phyloP scores from a whole-genome alignment of 2,113 vertebrate species.

The Alaudala cheleensis region DNA sequence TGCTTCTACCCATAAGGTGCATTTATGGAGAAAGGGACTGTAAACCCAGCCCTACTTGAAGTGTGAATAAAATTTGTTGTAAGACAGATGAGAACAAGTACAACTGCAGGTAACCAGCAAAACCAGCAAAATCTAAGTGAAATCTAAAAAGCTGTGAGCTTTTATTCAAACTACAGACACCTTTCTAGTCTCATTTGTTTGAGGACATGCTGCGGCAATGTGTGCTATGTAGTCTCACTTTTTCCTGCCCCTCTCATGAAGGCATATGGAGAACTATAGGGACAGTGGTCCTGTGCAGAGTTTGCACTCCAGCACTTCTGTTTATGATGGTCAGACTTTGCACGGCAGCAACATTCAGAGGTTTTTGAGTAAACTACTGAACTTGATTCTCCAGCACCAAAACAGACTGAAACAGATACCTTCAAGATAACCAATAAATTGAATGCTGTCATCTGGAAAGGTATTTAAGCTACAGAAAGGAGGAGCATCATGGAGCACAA shows the following conservation, averaged over 20 bases:
- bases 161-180: not conserved
- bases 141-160: not conserved
- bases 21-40: not conserved
- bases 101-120: not conserved
- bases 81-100: not conserved
- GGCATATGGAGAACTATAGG: not conserved
- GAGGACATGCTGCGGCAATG: not conserved
- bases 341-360: not conserved
- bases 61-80: not conserved
- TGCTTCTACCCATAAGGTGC: not conserved
- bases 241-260: not conserved
- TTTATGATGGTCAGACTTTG: not conserved
- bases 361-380: not conserved
- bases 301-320: not conserved
- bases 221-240: not conserved
- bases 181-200: not conserved
- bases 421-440: not conserved
- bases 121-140: not conserved
- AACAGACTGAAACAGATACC: not conserved
- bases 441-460: not conserved
- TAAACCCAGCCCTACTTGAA: not conserved
- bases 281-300: not conserved
- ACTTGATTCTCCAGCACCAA: not conserved
- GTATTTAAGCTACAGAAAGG: not conserved
- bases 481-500: accelerated